A percentile compares a stretch with the other conserved stretches of the same genome.
phyloP scores from a whole-genome alignment of 2,797 vertebrate species.

The Microctenopoma stevenorrisi region DNA sequence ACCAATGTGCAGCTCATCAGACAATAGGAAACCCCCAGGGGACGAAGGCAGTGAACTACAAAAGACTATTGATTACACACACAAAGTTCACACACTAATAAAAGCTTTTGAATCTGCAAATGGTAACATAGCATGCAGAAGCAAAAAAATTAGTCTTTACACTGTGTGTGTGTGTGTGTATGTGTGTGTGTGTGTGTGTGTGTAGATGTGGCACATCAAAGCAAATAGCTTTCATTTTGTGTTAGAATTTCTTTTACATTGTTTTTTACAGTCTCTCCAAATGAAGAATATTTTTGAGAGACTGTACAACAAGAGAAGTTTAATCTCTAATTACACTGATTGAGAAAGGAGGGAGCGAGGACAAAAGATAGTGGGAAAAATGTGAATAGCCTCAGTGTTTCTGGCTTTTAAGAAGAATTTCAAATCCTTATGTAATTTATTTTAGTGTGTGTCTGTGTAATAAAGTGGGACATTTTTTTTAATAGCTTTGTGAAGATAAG shows the following conservation, averaged over 20 bases:
- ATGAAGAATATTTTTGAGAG: conserved; percentile 43
- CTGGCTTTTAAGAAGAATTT: conserved; percentile 32
- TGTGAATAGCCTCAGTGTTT: conserved; percentile 50
- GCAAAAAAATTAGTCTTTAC: conserved; percentile 46
- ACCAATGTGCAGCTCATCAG: conserved; percentile 67
- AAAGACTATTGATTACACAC: conserved; percentile 68
- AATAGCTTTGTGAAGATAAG: too few relatives aligned
- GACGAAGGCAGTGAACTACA: conserved; percentile 60
- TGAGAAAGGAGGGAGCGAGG: conserved; percentile 27
- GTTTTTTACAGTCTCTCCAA: too few relatives aligned
- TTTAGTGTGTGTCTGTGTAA: neutral
- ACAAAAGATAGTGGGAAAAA: conserved; percentile 46
- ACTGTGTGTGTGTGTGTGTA: conserved; percentile 8
- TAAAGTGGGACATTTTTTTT: neutral
- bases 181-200: conserved; percentile 10
- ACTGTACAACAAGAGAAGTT: conserved; percentile 35
- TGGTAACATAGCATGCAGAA: conserved; percentile 56
- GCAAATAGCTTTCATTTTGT: conserved; percentile 45
- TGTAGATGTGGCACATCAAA: neutral
- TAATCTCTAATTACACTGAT: conserved; percentile 57
- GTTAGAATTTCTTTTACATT: conserved; percentile 53
- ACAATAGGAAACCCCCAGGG: conserved; percentile 64
- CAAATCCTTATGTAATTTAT: conserved; percentile 23
- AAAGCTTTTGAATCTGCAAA: conserved; percentile 62
- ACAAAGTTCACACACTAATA: conserved; percentile 67